phyloP scores from a whole-genome alignment of 2,113 vertebrate species.

The Atractosteus spatula region DNA sequence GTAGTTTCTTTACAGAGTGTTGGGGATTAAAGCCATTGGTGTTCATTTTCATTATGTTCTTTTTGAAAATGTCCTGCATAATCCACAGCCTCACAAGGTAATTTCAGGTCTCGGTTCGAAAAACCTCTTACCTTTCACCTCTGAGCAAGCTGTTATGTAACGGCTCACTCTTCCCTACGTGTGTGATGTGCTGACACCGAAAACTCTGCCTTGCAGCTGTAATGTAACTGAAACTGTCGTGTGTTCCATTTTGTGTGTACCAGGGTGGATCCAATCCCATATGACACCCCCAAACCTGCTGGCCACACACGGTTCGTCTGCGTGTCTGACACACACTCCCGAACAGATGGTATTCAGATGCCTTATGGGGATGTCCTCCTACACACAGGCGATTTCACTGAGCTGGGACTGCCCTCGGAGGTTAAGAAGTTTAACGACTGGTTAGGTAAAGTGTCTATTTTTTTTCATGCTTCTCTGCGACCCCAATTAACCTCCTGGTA shows the following conservation, averaged over 20 bases:
- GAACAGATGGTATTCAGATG: slow-evolving; percentile 99
- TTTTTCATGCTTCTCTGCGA: slow-evolving; percentile 56
- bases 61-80: neutral
- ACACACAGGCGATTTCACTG: slow-evolving; percentile 97
- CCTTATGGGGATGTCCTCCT: slow-evolving; percentile 97
- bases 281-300: slow-evolving; percentile 93
- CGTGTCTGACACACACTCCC: slow-evolving; percentile 96
- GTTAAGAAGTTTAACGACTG: slow-evolving; percentile 99
- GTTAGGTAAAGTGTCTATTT: slow-evolving; percentile 87
- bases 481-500: slow-evolving; percentile 75
- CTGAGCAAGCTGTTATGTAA: neutral
- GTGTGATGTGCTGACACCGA: neutral
- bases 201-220: neutral
- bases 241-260: slow-evolving; percentile 50
- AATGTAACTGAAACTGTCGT: neutral
- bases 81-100: neutral
- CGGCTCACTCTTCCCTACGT: neutral
- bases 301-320: slow-evolving; percentile 98
- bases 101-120: neutral
- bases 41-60: too few relatives aligned
- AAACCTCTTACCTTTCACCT: neutral
- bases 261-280: slow-evolving; percentile 97
- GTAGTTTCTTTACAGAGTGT: neutral
- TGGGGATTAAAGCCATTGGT: slow-evolving; percentile 2
- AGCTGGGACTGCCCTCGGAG: slow-evolving; percentile 97